Percentiles rank a stretch among this genome's conserved stretches.
phyloP scores from a whole-genome alignment of 2,797 vertebrate species.

The Cyclopterus lumpus region DNA sequence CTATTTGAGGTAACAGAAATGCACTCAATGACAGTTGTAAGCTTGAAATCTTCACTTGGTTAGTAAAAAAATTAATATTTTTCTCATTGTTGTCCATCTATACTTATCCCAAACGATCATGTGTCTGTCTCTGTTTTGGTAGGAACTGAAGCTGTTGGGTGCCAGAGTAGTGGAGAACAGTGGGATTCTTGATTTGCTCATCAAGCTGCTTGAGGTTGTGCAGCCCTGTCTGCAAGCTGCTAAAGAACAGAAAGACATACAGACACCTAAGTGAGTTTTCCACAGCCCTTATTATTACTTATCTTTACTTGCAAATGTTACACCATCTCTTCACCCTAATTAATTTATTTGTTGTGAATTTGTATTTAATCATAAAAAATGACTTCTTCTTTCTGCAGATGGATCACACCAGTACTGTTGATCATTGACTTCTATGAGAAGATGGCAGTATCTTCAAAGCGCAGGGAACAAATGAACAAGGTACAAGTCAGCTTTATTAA shows the following conservation, averaged over 20 bases:
- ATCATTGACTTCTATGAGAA: constrained; percentile 98
- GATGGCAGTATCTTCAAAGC: constrained; percentile 94
- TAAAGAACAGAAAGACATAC: constrained; percentile 97
- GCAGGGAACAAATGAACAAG: constrained; percentile 97
- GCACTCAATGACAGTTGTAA: neutral
- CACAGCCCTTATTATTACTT: neutral
- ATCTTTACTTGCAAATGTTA: neutral
- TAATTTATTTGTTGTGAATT: neutral
- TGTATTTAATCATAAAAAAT: neutral
- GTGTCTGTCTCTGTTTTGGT: constrained; percentile 6
- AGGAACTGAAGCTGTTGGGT: constrained; percentile 95
- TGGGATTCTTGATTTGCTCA: constrained; percentile 92
- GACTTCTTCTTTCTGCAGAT: constrained; percentile 77
- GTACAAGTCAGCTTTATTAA: constrained; percentile 65
- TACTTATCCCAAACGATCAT: neutral
- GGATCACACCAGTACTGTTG: constrained; percentile 96
- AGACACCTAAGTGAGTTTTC: constrained; percentile 93
- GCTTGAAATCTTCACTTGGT: constrained; percentile 3
- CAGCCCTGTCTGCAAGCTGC: constrained; percentile 96
- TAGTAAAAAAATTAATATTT: neutral
- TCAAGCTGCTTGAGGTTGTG: constrained; percentile 96
- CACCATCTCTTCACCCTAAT: neutral
- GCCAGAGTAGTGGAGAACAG: constrained; percentile 94
- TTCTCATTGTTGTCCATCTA: neutral
- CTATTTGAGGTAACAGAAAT: constrained; percentile 90